Percentiles rank a stretch among this genome's conserved stretches.
These are phyloP conservation scores for Pammene aurita DNA, from an alignment of 2,888 invertebrate genomes.

Conservation along the genomic window DNA sequence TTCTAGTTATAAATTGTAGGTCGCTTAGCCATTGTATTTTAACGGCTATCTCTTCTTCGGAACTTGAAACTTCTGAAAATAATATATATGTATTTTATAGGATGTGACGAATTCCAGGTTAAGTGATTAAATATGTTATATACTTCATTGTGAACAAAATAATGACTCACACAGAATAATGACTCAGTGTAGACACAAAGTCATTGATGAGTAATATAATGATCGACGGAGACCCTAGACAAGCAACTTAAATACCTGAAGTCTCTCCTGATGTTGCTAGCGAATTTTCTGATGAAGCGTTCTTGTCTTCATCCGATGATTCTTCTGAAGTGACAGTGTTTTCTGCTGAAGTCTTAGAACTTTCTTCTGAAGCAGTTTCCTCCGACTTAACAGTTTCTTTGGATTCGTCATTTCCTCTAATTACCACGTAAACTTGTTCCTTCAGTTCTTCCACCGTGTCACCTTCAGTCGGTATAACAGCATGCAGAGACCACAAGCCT, in stretches of 20 bases:
- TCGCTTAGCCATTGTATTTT: slow-evolving; percentile 34
- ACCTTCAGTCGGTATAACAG: slow-evolving; percentile 7
- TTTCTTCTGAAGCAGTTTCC: slow-evolving; percentile 4
- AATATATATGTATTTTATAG: neutral
- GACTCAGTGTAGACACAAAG: no score
- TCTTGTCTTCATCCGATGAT: slow-evolving; percentile 3
- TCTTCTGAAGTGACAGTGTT: slow-evolving; percentile 7
- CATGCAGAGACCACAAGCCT: slow-evolving; percentile 30
- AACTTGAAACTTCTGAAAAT: slow-evolving; percentile 28
- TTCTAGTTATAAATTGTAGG: slow-evolving; percentile 21
- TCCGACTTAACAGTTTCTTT: neutral
- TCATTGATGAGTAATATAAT: no score
- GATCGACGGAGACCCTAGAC: no score
- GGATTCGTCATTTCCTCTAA: slow-evolving; percentile 8
- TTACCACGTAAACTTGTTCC: slow-evolving; percentile 1
- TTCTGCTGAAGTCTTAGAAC: slow-evolving; percentile 2
- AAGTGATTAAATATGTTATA: no score
- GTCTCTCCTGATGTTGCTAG: slow-evolving; percentile 8
- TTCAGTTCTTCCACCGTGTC: neutral
- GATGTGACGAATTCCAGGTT: no score
- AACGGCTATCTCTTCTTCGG: slow-evolving; percentile 19
- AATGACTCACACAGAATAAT: no score
- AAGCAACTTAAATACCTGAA: slow-evolving; percentile 13
- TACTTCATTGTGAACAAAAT: no score
- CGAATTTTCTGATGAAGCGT: slow-evolving; percentile 9